A percentile compares a stretch with the other conserved stretches of the same genome.
Conservation (phyloP, 2,888 invertebrate genomes). For the Euproctis similis region DNA sequence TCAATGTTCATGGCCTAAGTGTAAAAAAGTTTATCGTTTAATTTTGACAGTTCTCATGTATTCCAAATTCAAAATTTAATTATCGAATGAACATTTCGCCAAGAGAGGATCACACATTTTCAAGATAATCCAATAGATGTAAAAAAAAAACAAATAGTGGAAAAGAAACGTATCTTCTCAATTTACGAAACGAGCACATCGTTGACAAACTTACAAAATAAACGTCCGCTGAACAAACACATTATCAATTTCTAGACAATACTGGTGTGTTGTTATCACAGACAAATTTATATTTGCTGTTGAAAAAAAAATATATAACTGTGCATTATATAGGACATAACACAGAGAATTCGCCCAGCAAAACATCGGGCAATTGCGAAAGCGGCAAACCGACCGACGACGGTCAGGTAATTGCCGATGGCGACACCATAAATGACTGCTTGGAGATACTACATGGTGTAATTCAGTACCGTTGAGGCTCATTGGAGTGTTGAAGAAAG, state of each 20-base stretch:
- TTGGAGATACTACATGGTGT: slow-evolving; percentile 58
- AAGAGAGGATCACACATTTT: no score
- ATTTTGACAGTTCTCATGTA: no score
- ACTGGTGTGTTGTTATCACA: slow-evolving; percentile 25
- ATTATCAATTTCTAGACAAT: slow-evolving; percentile 59
- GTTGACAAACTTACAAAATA: slow-evolving; percentile 33
- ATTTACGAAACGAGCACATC: slow-evolving; percentile 36
- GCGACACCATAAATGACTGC: slow-evolving; percentile 65
- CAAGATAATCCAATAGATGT: no score
- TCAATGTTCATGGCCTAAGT: no score
- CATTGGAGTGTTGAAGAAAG: slow-evolving; percentile 70
- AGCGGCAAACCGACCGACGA: slow-evolving; percentile 21
- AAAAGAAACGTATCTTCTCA: no score
- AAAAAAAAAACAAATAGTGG: no score
- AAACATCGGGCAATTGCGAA: slow-evolving; percentile 24
- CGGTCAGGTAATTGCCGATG: slow-evolving; percentile 52
- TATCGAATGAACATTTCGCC: no score
- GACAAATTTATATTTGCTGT: slow-evolving; percentile 23
- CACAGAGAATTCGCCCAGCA: slow-evolving; percentile 19
- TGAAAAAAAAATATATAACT: slow-evolving; percentile 9
- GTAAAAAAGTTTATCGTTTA: no score
- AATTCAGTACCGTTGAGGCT: slow-evolving; percentile 68
- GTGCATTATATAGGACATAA: slow-evolving; percentile 14
- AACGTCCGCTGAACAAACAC: slow-evolving; percentile 34
- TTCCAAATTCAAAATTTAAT: no score